Conservation (phyloP, 2,113 vertebrate genomes). For the Serilophus lunatus region DNA sequence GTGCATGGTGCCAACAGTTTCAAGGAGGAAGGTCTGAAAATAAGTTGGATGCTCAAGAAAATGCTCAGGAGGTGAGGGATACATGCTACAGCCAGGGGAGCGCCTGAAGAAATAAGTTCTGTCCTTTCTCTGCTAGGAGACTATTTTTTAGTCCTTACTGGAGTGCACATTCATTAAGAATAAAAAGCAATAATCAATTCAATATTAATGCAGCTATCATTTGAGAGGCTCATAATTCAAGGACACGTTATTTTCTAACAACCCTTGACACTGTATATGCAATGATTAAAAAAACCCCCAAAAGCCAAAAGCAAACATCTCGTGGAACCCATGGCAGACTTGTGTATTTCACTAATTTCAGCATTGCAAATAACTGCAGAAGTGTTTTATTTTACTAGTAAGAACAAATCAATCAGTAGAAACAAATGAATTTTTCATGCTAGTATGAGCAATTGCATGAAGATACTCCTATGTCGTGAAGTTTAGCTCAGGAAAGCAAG, state of each 20-base stretch:
- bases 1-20: not conserved
- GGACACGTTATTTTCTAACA: not conserved
- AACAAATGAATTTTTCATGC: not conserved
- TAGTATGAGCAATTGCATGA: not conserved
- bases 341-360: not conserved
- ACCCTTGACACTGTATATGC: not conserved
- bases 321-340: not conserved
- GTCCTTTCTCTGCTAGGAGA: not conserved
- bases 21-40: not conserved
- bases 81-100: not conserved
- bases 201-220: not conserved
- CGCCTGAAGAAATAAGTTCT: not conserved
- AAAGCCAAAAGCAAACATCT: not conserved
- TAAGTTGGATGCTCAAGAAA: not conserved
- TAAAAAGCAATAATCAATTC: not conserved
- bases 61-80: not conserved
- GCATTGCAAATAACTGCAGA: not conserved
- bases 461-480: not conserved
- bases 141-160: not conserved
- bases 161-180: not conserved
- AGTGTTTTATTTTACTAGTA: not conserved
- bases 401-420: not conserved
- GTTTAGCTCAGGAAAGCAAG: not conserved
- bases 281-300: not conserved
- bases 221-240: not conserved